These are phyloP conservation scores for Odontophorus gujanensis DNA, from an alignment of 2,113 vertebrate genomes.

Conservation along the genomic window DNA sequence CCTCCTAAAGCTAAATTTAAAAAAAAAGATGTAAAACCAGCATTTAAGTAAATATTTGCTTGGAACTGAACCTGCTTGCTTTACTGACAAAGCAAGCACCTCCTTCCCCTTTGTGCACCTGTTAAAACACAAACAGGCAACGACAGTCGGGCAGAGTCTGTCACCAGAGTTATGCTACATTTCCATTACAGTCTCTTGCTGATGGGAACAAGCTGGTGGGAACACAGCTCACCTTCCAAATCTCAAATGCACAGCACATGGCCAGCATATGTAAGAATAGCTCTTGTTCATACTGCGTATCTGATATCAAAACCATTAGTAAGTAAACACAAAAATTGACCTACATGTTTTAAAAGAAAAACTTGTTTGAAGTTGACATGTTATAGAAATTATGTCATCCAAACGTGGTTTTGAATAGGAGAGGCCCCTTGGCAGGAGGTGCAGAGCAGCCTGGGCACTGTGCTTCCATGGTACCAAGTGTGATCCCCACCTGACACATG, in stretches of 20 bases:
- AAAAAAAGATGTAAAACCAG: background rate
- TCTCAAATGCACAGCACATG: background rate
- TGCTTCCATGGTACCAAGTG: rapidly evolving
- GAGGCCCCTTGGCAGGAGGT: background rate
- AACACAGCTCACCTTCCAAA: background rate
- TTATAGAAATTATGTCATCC: background rate
- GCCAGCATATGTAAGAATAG: background rate
- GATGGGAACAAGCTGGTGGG: background rate
- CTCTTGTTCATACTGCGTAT: background rate
- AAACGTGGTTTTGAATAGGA: background rate
- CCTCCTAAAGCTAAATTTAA: background rate
- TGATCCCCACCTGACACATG: background rate
- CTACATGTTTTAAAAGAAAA: background rate
- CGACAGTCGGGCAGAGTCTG: background rate
- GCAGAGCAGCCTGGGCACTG: background rate
- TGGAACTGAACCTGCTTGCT: background rate
- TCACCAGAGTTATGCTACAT: background rate
- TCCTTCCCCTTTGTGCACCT: background rate
- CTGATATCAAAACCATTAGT: background rate
- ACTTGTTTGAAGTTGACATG: background rate
- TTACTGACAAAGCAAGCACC: background rate
- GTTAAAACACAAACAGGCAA: background rate
- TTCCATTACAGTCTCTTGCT: background rate
- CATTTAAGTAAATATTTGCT: slow-evolving; percentile 13
- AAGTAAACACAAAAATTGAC: background rate